Conservation (phyloP, 2,888 invertebrate species). For the Tribolium freemani region DNA sequence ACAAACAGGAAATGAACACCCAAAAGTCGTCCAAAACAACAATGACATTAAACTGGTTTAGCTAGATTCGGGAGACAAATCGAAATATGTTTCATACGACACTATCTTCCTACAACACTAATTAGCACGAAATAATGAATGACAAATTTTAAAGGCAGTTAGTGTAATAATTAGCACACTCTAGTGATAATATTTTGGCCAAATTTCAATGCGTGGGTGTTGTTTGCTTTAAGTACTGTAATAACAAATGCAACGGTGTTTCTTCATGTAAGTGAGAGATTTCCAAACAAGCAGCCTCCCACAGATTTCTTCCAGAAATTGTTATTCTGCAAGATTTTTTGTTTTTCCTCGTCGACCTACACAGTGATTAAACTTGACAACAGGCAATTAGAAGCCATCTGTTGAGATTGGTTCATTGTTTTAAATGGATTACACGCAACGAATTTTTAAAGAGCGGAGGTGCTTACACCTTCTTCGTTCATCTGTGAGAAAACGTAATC, state of each 20-base stretch:
- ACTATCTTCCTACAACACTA: no score
- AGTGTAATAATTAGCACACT: not conserved
- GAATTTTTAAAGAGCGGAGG: conserved; percentile 3
- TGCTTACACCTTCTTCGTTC: not conserved
- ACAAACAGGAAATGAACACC: not conserved
- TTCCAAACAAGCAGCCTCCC: not conserved
- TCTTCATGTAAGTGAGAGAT: not conserved
- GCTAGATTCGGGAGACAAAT: not conserved
- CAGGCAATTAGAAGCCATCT: conserved; percentile 16
- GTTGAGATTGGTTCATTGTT: conserved; percentile 4
- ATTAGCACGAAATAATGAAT: no score
- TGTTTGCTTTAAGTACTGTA: not conserved
- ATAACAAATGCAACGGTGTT: not conserved
- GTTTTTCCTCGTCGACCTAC: not conserved
- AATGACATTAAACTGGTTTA: not conserved
- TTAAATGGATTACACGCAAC: conserved; percentile 12
- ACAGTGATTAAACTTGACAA: conserved; percentile 5
- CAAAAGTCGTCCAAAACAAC: not conserved
- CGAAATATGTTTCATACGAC: no score
- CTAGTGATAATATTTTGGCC: not conserved
- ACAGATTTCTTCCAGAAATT: not conserved
- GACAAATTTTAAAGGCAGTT: no score
- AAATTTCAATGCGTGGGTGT: not conserved
- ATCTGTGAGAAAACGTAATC: not conserved
- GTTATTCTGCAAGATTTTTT: not conserved